A percentile compares a stretch with the other conserved stretches of the same genome.
phyloP scores from a whole-genome alignment of 2,113 vertebrate genomes.

The Fregata magnificens region DNA sequence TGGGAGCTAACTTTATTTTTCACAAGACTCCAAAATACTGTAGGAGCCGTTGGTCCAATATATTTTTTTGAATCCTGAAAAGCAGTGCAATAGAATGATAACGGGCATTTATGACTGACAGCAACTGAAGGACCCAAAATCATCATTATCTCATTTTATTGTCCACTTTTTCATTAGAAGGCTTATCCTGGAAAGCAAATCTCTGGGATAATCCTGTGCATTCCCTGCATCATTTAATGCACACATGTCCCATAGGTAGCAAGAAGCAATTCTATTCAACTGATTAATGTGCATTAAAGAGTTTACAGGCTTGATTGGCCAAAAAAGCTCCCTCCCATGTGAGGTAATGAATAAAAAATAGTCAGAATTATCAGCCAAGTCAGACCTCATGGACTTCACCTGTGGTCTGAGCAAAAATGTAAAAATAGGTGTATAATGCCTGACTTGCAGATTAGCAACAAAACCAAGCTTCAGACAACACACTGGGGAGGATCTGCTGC shows the following conservation, averaged over 20 bases:
- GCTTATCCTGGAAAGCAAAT: neutral
- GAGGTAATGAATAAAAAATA: conserved; percentile 54
- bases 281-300: conserved; percentile 54
- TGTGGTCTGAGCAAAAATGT: neutral
- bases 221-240: neutral
- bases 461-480: neutral
- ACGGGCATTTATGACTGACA: conserved; percentile 4
- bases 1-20: neutral
- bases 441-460: neutral
- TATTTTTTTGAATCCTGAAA: conserved; percentile 23
- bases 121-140: conserved; percentile 3
- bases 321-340: conserved; percentile 3
- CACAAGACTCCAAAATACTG: neutral
- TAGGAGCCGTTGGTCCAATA: neutral
- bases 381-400: neutral
- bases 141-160: conserved; percentile 52
- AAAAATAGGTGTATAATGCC: neutral
- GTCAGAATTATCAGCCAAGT: conserved; percentile 54
- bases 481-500: neutral
- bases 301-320: neutral
- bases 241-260: neutral
- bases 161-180: conserved; percentile 44
- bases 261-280: conserved; percentile 59
- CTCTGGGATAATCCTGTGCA: neutral
- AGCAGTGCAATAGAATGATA: neutral